These are phyloP conservation scores for Melanargia galathea DNA, from an alignment of 2,888 invertebrate genomes.

Conservation along the genomic window DNA sequence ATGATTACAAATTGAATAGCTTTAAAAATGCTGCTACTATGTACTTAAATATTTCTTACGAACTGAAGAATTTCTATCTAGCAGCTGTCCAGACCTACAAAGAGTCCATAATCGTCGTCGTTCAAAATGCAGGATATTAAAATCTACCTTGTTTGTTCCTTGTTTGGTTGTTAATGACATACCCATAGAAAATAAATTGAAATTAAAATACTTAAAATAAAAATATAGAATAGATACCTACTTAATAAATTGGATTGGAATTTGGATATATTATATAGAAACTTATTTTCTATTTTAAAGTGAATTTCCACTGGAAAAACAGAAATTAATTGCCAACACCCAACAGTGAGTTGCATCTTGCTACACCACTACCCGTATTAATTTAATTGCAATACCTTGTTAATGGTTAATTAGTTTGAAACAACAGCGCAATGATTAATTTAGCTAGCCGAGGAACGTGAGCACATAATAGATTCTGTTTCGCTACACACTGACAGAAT, in stretches of 20 bases:
- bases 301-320: neutral
- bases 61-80: too few relatives aligned
- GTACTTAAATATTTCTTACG: too few relatives aligned
- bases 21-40: neutral
- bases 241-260: too few relatives aligned
- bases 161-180: too few relatives aligned
- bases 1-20: neutral
- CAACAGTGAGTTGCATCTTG: neutral
- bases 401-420: slow-evolving; percentile 39
- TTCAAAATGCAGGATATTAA: too few relatives aligned
- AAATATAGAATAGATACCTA: too few relatives aligned
- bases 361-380: slow-evolving; percentile 21
- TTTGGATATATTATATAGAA: neutral
- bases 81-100: too few relatives aligned
- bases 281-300: too few relatives aligned
- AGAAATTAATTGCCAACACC: neutral
- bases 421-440: slow-evolving; percentile 47
- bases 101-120: too few relatives aligned
- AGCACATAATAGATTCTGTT: slow-evolving; percentile 54
- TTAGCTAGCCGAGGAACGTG: slow-evolving; percentile 51
- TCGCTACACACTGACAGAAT: slow-evolving; percentile 53
- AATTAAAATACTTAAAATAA: too few relatives aligned
- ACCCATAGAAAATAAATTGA: too few relatives aligned
- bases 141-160: too few relatives aligned
- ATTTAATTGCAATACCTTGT: slow-evolving; percentile 40